Conservation (phyloP, 2,113 vertebrate genomes). For the Pseudonaja textilis region DNA sequence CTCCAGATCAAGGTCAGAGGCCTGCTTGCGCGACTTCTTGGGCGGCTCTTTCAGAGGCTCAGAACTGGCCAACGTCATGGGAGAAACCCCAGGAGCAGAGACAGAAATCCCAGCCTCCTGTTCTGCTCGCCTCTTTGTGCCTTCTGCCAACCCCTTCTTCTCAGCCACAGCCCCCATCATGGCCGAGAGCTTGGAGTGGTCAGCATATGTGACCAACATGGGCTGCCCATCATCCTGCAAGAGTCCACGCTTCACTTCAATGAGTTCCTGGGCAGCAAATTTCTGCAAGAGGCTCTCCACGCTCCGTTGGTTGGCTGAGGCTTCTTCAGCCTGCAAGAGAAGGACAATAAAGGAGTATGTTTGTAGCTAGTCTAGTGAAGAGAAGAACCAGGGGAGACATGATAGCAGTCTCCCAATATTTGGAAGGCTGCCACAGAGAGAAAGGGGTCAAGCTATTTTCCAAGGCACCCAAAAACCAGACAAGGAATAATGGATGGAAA, state of each 20-base stretch:
- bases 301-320: constrained; percentile 73
- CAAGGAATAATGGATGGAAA: too few relatives aligned
- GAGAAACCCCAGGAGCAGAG: constrained; percentile 11
- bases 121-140: constrained; percentile 53
- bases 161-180: constrained; percentile 82
- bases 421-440: too few relatives aligned
- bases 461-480: too few relatives aligned
- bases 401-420: too few relatives aligned
- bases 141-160: constrained; percentile 65
- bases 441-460: too few relatives aligned
- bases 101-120: constrained; percentile 34
- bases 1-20: constrained; percentile 88
- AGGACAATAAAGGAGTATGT: background rate
- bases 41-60: constrained; percentile 74
- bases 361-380: too few relatives aligned
- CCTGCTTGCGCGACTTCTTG: constrained; percentile 81
- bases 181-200: constrained; percentile 89
- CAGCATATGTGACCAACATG: constrained; percentile 84
- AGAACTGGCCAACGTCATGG: constrained; percentile 40
- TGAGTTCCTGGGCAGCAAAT: constrained; percentile 90
- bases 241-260: constrained; percentile 80
- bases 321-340: constrained; percentile 71
- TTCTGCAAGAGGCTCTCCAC: constrained; percentile 90
- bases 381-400: too few relatives aligned
- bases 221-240: constrained; percentile 64